These are phyloP conservation scores for Eupithecia subfuscata DNA, from an alignment of 2,888 invertebrate species.

Conservation along the genomic window DNA sequence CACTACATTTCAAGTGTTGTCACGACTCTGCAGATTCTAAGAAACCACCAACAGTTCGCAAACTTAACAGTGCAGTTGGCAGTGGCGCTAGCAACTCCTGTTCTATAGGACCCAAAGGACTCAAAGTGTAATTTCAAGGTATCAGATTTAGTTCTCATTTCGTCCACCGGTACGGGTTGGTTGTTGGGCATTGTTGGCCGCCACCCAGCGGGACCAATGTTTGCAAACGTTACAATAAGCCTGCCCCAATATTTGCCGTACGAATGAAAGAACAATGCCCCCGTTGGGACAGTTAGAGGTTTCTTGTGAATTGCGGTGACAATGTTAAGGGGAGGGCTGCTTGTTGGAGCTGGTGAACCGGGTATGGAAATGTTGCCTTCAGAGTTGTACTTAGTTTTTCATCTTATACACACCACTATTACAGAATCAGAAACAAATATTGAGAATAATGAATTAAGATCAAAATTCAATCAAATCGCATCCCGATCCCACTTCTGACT, in stretches of 20 bases:
- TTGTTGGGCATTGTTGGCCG: conserved; percentile 65
- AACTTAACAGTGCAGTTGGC: neutral
- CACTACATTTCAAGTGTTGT: conserved; percentile 80
- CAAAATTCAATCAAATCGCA: too few species aligned
- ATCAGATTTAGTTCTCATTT: conserved; percentile 4
- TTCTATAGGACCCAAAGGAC: neutral
- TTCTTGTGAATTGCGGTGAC: conserved; percentile 67
- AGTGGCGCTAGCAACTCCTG: neutral
- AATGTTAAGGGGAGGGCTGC: conserved; percentile 56
- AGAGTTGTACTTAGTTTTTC: neutral
- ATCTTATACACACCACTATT: neutral
- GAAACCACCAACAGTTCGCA: conserved; percentile 51
- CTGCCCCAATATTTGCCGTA: conserved; percentile 80
- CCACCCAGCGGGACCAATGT: conserved; percentile 79
- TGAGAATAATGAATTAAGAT: too few species aligned
- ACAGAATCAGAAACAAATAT: neutral
- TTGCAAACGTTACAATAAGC: conserved; percentile 79
- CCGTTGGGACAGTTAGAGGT: conserved; percentile 76
- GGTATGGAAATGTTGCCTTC: neutral
- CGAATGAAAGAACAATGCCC: conserved; percentile 80
- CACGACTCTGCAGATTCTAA: conserved; percentile 71
- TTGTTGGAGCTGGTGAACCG: conserved; percentile 15
- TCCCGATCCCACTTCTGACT: too few species aligned
- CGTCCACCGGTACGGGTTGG: neutral
- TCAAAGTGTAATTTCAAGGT: neutral